phyloP scores from a whole-genome alignment of 2,797 vertebrate species.

The Leuciscus waleckii region DNA sequence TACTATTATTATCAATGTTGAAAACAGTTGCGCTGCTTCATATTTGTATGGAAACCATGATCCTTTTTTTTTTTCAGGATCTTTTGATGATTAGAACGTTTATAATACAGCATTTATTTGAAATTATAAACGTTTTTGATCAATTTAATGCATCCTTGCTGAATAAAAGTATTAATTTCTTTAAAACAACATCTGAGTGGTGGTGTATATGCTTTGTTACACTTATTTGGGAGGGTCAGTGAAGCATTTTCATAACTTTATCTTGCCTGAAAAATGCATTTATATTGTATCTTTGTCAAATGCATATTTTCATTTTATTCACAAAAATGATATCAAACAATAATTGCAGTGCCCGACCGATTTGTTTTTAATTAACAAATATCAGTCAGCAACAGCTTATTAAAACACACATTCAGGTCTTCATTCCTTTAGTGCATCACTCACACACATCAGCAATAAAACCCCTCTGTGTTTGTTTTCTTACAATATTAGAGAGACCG shows the following conservation, averaged over 20 bases:
- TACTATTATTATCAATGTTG: no score
- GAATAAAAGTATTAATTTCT: not conserved
- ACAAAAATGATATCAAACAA: not conserved
- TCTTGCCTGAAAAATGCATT: not conserved
- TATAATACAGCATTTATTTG: not conserved
- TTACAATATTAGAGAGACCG: not conserved
- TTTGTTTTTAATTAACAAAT: not conserved
- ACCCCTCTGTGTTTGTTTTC: not conserved
- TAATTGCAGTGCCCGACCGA: not conserved
- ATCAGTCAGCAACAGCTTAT: not conserved
- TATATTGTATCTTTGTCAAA: not conserved
- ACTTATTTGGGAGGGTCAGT: not conserved
- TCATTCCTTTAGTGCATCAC: not conserved
- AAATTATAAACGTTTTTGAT: not conserved
- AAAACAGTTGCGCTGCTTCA: no score
- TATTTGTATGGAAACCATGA: no score
- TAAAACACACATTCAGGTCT: not conserved
- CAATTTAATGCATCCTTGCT: not conserved
- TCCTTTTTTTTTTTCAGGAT: no score
- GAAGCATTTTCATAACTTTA: not conserved
- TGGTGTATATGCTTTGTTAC: no score
- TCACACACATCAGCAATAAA: not conserved
- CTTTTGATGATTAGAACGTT: not conserved
- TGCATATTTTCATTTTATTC: slow-evolving; percentile 7
- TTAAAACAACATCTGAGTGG: no score